These are phyloP conservation scores for Cataglyphis albicans DNA, from an alignment of 2,888 invertebrate genomes.

Conservation along the genomic window DNA sequence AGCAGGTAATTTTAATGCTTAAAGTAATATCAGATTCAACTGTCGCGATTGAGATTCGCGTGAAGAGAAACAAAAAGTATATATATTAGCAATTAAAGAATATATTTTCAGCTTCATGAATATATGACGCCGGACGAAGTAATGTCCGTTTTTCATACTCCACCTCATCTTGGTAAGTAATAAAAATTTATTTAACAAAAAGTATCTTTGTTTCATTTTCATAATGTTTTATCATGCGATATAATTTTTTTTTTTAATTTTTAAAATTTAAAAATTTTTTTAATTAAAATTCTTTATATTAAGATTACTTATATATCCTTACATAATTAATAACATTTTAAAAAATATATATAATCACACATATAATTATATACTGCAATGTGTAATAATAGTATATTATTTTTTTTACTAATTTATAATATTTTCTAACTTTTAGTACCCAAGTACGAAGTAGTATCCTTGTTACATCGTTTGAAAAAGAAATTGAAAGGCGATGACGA, in stretches of 20 bases:
- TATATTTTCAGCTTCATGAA: conserved; percentile 74
- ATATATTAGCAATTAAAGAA: background rate
- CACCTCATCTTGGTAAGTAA: conserved; percentile 68
- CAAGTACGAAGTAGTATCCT: conserved; percentile 77
- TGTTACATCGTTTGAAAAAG: conserved; percentile 67
- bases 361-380: background rate
- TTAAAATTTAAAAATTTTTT: too few relatives aligned
- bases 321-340: background rate
- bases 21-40: background rate
- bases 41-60: background rate
- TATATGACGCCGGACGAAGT: conserved; percentile 77
- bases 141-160: conserved; percentile 71
- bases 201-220: conserved; percentile 15
- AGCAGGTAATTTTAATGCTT: conserved; percentile 45
- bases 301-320: background rate
- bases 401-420: conserved; percentile 13
- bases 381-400: background rate
- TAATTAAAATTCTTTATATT: background rate
- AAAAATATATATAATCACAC: background rate
- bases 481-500: conserved; percentile 25
- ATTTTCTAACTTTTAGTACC: conserved; percentile 74
- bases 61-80: background rate
- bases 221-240: background rate
- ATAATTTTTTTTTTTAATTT: background rate
- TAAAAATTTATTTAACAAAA: conserved; percentile 1